These are phyloP conservation scores for Anguilla anguilla DNA, from an alignment of 2,797 vertebrate species.

Conservation along the genomic window DNA sequence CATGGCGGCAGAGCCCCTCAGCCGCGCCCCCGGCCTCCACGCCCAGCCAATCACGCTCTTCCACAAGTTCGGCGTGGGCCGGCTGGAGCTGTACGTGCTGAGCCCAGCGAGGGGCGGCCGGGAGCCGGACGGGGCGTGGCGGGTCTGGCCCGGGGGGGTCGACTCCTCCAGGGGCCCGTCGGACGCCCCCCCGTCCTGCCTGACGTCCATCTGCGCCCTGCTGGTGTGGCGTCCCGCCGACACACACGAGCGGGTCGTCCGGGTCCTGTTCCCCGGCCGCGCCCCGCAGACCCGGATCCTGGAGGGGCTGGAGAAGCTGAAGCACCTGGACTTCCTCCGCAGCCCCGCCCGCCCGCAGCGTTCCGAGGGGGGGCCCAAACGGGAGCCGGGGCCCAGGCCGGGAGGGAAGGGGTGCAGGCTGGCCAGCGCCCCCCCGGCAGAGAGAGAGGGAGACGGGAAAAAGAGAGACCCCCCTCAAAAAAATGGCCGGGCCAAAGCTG, in stretches of 20 bases:
- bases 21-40: constrained; percentile 57
- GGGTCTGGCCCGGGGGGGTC: constrained; percentile 66
- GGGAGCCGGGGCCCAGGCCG: constrained; percentile 82
- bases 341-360: constrained; percentile 63
- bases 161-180: constrained; percentile 52
- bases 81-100: constrained; percentile 87
- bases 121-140: constrained; percentile 76
- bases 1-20: constrained; percentile 75
- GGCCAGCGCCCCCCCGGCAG: constrained; percentile 59
- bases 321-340: constrained; percentile 85
- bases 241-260: constrained; percentile 83
- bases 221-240: constrained; percentile 89
- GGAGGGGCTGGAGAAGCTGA: constrained; percentile 86
- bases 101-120: constrained; percentile 81
- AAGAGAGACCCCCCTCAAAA: constrained; percentile 61
- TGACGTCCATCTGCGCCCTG: constrained; percentile 82
- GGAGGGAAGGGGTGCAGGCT: constrained; percentile 59
- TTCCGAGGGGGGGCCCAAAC: constrained; percentile 61
- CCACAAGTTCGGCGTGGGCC: constrained; percentile 94
- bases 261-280: constrained; percentile 90
- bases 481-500: constrained; percentile 51
- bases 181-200: constrained; percentile 69
- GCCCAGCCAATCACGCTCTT: constrained; percentile 83
- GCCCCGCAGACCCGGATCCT: constrained; percentile 83
- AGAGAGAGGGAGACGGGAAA: constrained; percentile 60